Evolutionary conservation across 1,140 invertebrate species (phyloP), one percentile per base, ranked within the genome.

Genomic region (Leptinotarsa undecemlineata): DNA sequence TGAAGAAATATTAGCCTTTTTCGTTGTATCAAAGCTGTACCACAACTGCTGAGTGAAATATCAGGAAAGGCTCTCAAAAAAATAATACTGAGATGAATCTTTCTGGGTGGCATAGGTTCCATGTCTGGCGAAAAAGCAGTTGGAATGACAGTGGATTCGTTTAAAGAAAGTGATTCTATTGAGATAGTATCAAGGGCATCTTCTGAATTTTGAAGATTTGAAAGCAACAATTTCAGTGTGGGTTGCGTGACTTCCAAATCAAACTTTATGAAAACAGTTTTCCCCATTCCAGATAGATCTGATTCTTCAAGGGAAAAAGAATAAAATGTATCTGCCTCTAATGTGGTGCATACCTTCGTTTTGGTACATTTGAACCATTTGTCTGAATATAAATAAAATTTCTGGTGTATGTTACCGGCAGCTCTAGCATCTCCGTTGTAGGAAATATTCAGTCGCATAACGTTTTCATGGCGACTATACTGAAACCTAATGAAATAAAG

Each of bases 401-500:
- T 20, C 20, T 64, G 62, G 14, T 26, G 4, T 26, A 64, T 64
- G 20, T 64, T 21, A 23, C 23, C 26, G 15, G 23, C 62, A 19
- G 14, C 62, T 23, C 8, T 23, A 4, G 21, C 14, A 64, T 64
- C 13, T 26, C 62, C 62, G 4, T 23, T 23, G 20, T 64, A 64
- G 13, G 23, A 26, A 64, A 26, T 26, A 17, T 64, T 64, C 62
- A 64, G 4, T 13, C 20, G 17, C 20, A 64, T 21, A 26, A 8
- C 23, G 2, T 4, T 21, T 21, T 57, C 17, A 3, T 15, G 3
- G 14, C 5, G 62, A 21, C 62, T 64, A n/a, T 20, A 23, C 20
- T 20, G 17, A 15, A 64, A 64, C 3, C 14, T 64, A 23, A 64
- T 64, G 20, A 68, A 47, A 68, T 48, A 68, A n/a, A 68, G 33